A percentile compares a stretch with the other conserved stretches of the same genome.
phyloP scores from a whole-genome alignment of 1,140 invertebrate genomes.

The Listronotus bonariensis region DNA sequence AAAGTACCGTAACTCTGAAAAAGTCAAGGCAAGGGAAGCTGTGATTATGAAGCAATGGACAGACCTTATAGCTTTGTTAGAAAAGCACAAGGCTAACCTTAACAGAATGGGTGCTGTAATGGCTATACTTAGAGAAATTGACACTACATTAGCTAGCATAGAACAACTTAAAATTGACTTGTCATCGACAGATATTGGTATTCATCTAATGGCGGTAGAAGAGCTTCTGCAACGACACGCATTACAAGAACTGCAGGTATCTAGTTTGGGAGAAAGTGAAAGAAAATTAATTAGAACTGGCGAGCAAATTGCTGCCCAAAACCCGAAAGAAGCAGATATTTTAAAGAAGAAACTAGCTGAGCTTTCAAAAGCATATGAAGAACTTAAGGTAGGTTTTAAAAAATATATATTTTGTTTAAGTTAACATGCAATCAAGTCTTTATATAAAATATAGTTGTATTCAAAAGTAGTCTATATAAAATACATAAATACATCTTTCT shows the following conservation, averaged over 20 bases:
- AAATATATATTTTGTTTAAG: no score
- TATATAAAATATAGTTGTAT: no score
- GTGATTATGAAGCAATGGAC: conserved; percentile 90
- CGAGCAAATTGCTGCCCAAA: conserved; percentile 55
- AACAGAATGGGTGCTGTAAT: conserved; percentile 77
- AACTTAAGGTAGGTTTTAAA: conserved; percentile 43
- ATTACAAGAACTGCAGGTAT: conserved; percentile 88
- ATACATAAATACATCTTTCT: no score
- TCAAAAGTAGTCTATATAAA: no score
- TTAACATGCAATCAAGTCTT: no score
- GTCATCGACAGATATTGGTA: conserved; percentile 85
- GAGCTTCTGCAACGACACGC: conserved; percentile 92
- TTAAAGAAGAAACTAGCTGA: conserved; percentile 48
- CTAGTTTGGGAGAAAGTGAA: conserved; percentile 81
- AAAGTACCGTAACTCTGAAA: conserved; percentile 88
- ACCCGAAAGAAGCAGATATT: conserved; percentile 49
- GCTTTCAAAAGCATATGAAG: conserved; percentile 46
- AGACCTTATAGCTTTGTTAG: conserved; percentile 80
- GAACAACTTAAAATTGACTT: conserved; percentile 81
- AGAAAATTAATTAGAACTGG: conserved; percentile 75
- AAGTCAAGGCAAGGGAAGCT: conserved; percentile 79
- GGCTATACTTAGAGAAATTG: conserved; percentile 88
- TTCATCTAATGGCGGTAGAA: conserved; percentile 91
- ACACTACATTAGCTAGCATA: conserved; percentile 82
- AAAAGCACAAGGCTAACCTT: conserved; percentile 84